Conservation (phyloP, 2,888 invertebrate genomes). For the Belgica antarctica region DNA sequence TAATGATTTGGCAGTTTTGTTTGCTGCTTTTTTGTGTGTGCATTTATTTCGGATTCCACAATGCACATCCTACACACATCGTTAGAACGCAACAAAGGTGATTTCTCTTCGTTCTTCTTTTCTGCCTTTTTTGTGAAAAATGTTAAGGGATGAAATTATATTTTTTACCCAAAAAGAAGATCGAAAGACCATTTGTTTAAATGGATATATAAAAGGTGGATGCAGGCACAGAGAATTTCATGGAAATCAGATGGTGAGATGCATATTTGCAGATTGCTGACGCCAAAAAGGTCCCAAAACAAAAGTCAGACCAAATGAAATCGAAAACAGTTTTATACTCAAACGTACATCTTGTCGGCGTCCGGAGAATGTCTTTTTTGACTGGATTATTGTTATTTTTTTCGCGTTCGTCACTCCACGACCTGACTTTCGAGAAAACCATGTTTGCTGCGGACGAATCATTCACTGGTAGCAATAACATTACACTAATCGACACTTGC, state of each 20-base stretch:
- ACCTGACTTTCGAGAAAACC: slow-evolving; percentile 44
- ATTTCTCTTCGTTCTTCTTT: not conserved
- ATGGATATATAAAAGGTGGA: slow-evolving; percentile 20
- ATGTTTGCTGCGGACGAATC: slow-evolving; percentile 33
- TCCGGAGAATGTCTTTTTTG: slow-evolving; percentile 44
- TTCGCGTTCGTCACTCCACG: slow-evolving; percentile 43
- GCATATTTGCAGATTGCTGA: slow-evolving; percentile 44
- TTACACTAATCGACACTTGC: slow-evolving; percentile 37
- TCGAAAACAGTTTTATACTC: not conserved
- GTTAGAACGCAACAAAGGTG: slow-evolving; percentile 31
- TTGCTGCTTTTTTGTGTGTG: not conserved
- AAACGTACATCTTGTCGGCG: slow-evolving; percentile 45
- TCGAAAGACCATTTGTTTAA: slow-evolving; percentile 35
- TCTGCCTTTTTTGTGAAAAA: slow-evolving; percentile 36
- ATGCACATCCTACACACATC: slow-evolving; percentile 44
- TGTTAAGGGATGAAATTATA: slow-evolving; percentile 41
- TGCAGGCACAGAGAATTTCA: slow-evolving; percentile 29
- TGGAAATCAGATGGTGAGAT: slow-evolving; percentile 44
- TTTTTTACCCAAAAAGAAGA: slow-evolving; percentile 21
- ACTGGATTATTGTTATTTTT: slow-evolving; percentile 45
- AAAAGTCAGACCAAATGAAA: not conserved
- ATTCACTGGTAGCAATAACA: slow-evolving; percentile 37
- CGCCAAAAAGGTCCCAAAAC: slow-evolving; percentile 34
- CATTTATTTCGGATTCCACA: slow-evolving; percentile 34
- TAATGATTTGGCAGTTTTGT: slow-evolving; percentile 44